Conservation (phyloP, 2,888 invertebrate species). For the Lydus trimaculatus region DNA sequence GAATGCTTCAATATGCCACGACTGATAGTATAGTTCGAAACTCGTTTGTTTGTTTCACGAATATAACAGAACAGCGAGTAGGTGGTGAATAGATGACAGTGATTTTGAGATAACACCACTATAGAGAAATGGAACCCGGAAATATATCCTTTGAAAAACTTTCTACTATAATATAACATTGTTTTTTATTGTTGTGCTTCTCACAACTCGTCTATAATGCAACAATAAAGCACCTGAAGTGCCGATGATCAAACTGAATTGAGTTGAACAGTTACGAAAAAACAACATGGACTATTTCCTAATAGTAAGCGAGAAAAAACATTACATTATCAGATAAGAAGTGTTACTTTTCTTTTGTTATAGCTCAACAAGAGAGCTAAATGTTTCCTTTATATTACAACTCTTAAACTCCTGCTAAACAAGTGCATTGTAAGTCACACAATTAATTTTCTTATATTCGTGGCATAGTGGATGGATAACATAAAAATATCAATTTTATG, state of each 20-base stretch:
- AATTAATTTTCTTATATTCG: too few relatives aligned
- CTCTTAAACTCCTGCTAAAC: too few relatives aligned
- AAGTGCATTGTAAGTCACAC: too few relatives aligned
- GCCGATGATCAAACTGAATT: slow-evolving; percentile 12
- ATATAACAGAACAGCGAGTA: slow-evolving; percentile 10
- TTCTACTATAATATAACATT: neutral
- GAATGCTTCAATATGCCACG: slow-evolving; percentile 31
- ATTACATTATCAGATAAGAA: neutral
- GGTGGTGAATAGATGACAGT: slow-evolving; percentile 18
- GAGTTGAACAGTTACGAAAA: neutral
- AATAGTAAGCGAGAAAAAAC: neutral
- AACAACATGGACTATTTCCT: neutral
- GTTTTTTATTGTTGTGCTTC: neutral
- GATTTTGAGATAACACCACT: slow-evolving; percentile 29
- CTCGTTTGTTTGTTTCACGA: slow-evolving; percentile 27
- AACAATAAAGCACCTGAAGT: slow-evolving; percentile 15
- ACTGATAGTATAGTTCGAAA: slow-evolving; percentile 33
- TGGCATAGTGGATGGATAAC: too few relatives aligned
- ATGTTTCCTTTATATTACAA: too few relatives aligned
- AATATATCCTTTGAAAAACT: neutral
- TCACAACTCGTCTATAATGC: neutral
- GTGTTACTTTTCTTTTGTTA: too few relatives aligned
- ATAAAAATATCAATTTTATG: too few relatives aligned
- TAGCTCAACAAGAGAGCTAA: too few relatives aligned
- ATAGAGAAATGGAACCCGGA: slow-evolving; percentile 6